phyloP scores from a whole-genome alignment of 2,797 vertebrate species.

The Epinephelus malabaricus region DNA sequence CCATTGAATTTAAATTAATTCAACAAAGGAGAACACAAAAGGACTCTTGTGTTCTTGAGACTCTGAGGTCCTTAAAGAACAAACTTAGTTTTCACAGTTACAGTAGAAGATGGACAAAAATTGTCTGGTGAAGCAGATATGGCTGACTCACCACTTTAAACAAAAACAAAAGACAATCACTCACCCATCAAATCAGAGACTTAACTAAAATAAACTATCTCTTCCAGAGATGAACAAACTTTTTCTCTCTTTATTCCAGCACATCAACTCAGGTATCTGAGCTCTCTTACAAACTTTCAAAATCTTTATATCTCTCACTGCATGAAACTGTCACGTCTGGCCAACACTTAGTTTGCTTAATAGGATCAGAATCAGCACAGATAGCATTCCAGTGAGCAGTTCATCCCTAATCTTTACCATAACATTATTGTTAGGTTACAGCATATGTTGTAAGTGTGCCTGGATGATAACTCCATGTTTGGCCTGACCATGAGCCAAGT shows the following conservation, averaged over 20 bases:
- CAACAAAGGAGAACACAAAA: conserved; percentile 22
- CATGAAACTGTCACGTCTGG: too few species aligned
- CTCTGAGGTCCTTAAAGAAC: conserved; percentile 1
- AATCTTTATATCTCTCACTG: too few species aligned
- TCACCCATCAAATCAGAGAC: background rate
- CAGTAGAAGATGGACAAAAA: background rate
- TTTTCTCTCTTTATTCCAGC: background rate
- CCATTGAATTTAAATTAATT: conserved; percentile 39
- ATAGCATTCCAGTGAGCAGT: background rate
- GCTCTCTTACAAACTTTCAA: too few species aligned
- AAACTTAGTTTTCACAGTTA: background rate
- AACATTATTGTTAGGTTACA: background rate
- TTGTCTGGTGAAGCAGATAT: background rate
- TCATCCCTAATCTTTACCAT: background rate
- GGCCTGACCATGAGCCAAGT: background rate
- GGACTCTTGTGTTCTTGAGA: background rate
- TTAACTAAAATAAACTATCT: background rate
- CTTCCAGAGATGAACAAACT: background rate
- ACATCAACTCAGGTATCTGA: background rate
- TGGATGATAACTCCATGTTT: background rate
- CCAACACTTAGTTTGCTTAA: background rate
- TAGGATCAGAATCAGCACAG: background rate
- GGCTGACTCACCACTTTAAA: background rate
- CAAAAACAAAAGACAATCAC: background rate
- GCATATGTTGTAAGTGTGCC: background rate